These are phyloP conservation scores for Aphelenchoides fujianensis DNA, from an alignment of 1,140 invertebrate genomes.

Conservation along the genomic window DNA sequence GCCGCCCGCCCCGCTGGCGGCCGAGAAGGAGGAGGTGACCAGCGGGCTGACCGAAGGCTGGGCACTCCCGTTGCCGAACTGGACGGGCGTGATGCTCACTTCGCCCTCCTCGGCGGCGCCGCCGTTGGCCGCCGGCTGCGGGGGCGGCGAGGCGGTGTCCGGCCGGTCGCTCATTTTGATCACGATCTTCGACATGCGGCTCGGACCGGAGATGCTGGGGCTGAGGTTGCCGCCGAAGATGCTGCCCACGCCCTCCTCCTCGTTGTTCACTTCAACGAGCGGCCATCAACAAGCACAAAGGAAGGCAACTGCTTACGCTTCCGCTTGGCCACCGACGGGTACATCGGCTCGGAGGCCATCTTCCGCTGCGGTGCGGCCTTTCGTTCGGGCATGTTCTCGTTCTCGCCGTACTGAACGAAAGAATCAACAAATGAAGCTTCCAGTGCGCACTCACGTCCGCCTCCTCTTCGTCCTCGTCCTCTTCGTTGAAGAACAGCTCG, in stretches of 20 bases:
- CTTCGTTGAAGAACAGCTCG: constrained; percentile 50
- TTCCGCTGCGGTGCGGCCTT: constrained; percentile 44
- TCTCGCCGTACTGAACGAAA: constrained; percentile 24
- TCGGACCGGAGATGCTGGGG: constrained; percentile 28
- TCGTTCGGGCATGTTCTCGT: constrained; percentile 32
- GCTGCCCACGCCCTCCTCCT: constrained; percentile 47
- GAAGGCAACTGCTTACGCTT: constrained; percentile 29
- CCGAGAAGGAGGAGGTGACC: constrained; percentile 32
- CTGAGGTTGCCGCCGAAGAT: constrained; percentile 52
- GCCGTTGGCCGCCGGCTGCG: not conserved
- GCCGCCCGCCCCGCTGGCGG: no score
- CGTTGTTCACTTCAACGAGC: constrained; percentile 40
- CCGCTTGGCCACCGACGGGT: constrained; percentile 49
- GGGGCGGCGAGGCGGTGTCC: constrained; percentile 17
- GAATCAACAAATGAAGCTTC: not conserved
- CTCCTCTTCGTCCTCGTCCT: constrained; percentile 47
- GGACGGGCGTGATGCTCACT: constrained; percentile 19
- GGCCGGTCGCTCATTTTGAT: constrained; percentile 44
- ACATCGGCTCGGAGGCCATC: constrained; percentile 51
- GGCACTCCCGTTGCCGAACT: constrained; percentile 24
- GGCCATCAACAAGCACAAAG: not conserved
- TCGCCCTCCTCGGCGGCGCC: constrained; percentile 4
- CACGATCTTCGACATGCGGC: constrained; percentile 44
- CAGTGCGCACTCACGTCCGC: not conserved
- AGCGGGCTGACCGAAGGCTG: constrained; percentile 16